Base-by-base conservation (phyloP, 2,797 vertebrate species). In the Discoglossus pictus region DNA sequence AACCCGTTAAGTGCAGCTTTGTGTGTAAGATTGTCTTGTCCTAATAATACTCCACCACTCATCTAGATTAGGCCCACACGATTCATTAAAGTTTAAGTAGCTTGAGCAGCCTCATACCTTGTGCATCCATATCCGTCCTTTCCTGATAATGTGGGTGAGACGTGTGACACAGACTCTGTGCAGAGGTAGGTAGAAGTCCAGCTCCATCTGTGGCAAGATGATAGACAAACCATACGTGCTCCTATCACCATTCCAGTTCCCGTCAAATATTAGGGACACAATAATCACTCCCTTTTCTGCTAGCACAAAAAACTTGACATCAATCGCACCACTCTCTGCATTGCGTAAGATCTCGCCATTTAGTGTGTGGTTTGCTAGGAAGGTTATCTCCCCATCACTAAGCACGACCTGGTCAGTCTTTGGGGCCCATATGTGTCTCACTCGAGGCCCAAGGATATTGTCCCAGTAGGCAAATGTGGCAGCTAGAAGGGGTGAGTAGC, bases 401-500 rank as follows among this genome's bases (percentile, higher is more conserved):
- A 97, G 92, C 73, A 93, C 85, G 43, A 93, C 82, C 20, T 93
- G 93, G 7, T 94, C 91, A 2, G 89, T 90, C 78, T 91, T 94
- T 0, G 96, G 95, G 2, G 89, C 87, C 97, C 97, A 99, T 76
- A 99, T 98, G 73, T 99, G 93, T 16, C 93, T 89, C 52, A 99
- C 96, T 13, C 96, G 90, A 0, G 95, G 97, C 2, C 97, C 97
- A 61, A 99, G 86, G 78, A 99, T 99, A 81, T 99, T 99, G 83
- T 98, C 97, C 97, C 97, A 99, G 83, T 99, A 98, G 66, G 96
- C 96, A 64, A 99, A 98, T 56, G 97, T 98, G 52, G 95, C 95
- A 64, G 97, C 97, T 71, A 97, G 70, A 40, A 99, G 80, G 1
- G 96, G 97, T 11, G 95, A 98, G 78, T 93, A 91, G 27, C 95